These are phyloP conservation scores for Epirrhoe alternata DNA, from an alignment of 2,888 invertebrate genomes.

Conservation along the genomic window DNA sequence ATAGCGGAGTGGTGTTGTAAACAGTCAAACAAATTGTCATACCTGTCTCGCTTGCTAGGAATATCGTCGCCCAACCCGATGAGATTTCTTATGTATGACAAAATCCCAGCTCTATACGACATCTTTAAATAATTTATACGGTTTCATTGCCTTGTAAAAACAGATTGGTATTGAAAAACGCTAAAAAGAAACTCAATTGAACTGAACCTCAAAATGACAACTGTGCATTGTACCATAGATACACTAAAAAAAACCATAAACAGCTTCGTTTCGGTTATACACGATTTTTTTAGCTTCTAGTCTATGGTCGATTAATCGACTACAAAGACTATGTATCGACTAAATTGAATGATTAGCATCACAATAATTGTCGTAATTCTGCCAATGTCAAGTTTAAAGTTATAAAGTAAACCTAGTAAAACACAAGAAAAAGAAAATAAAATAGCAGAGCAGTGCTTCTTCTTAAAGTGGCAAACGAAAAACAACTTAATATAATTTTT, in stretches of 20 bases:
- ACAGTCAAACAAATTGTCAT: slow-evolving; percentile 74
- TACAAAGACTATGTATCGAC: no score
- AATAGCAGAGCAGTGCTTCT: no score
- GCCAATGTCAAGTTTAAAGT: no score
- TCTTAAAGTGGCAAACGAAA: no score
- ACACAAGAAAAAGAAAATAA: no score
- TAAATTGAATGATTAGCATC: no score
- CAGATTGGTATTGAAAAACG: slow-evolving; percentile 41
- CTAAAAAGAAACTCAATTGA: slow-evolving; percentile 53
- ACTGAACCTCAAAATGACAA: slow-evolving; percentile 57
- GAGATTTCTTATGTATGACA: slow-evolving; percentile 75
- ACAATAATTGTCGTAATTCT: no score
- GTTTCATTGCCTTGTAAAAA: slow-evolving; percentile 69
- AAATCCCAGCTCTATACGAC: slow-evolving; percentile 63
- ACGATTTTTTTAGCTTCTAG: no score
- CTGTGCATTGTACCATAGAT: slow-evolving; percentile 12
- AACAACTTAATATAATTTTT: no score
- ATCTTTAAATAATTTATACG: slow-evolving; percentile 64
- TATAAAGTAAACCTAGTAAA: no score
- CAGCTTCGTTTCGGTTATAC: no score
- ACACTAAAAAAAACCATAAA: not conserved
- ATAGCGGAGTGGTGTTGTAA: slow-evolving; percentile 73
- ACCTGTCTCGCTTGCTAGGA: slow-evolving; percentile 81
- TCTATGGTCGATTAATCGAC: no score
- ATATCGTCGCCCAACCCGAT: slow-evolving; percentile 71